phyloP scores from a whole-genome alignment of 2,888 invertebrate genomes.

The Morpho deidamia region DNA sequence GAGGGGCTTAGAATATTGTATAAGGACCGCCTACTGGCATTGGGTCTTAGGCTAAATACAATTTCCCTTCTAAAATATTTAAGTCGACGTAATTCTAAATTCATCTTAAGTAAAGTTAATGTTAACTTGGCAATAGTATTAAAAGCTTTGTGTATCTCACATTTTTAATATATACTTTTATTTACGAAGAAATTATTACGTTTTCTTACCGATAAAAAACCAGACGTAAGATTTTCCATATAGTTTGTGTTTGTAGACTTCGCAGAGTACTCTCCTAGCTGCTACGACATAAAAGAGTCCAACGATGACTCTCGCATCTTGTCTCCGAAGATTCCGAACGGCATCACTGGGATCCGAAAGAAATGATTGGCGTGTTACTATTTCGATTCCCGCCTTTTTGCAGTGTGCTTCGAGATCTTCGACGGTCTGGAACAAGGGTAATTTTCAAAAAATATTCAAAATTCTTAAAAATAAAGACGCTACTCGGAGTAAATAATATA shows the following conservation, averaged over 20 bases:
- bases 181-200: neutral
- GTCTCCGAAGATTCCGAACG: constrained; percentile 94
- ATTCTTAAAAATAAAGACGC: too few species aligned
- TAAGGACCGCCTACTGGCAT: too few species aligned
- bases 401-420: constrained; percentile 97
- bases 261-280: constrained; percentile 96
- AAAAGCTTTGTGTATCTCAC: too few species aligned
- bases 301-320: constrained; percentile 98
- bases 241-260: constrained; percentile 94
- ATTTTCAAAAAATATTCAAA: neutral
- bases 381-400: constrained; percentile 94
- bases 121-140: too few species aligned
- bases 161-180: neutral
- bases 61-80: too few species aligned
- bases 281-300: constrained; percentile 99
- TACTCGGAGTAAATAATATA: too few species aligned
- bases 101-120: too few species aligned
- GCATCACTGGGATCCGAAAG: constrained; percentile 98
- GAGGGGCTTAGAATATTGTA: too few species aligned
- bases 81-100: too few species aligned
- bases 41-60: too few species aligned
- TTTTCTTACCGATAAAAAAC: constrained; percentile 95
- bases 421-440: constrained; percentile 85
- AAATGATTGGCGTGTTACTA: constrained; percentile 97
- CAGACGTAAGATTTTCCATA: constrained; percentile 98